Base-by-base conservation (phyloP, 2,113 vertebrate species). In the Azemiops feae region DNA sequence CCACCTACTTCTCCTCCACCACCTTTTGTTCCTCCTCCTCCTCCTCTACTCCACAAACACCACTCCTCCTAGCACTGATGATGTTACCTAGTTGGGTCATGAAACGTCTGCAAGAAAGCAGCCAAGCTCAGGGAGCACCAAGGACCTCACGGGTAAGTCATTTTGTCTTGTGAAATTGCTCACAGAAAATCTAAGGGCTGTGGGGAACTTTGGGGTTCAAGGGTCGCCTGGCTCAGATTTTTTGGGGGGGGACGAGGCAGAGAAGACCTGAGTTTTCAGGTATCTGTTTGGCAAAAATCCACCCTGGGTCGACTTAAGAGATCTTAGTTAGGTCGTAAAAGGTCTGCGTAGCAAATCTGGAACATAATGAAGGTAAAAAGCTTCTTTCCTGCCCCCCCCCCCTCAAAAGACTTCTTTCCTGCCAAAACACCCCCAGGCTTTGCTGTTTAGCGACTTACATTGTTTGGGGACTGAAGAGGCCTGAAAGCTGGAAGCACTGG, bases 401-500 rank as follows among this genome's bases (percentile, higher is more conserved):
- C 43, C 3, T 0, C 3, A 2, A 45, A 4, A 4, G 1, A 45
- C n/a, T 47, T 14, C 5, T 22, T 14, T n/a, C 47, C 50, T 34
- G n/a, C 18, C 22, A 18, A 45, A 45, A 45, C 43, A 45, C 43
- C 3, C 52, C 53, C 3, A 9, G 20, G 2, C 27, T 34, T 43
- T 39, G 52, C 9, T 10, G 2, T 25, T 89, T 45, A 27, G 20
- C 12, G 12, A 93, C 95, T 97, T 94, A 97, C 95, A 96, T 96
- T 87, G 96, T 95, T 90, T 94, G 96, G 1, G 93, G 94, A 5
- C 94, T 96, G 91, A 97, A 97, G 81, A 97, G 94, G 81, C 95
- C 95, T 30, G 96, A 95, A 81, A 96, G 94, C 54, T 96, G 96
- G 93, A 96, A 96, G 92, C 96, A 96, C 89, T 97, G 97, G 23